Percentiles rank a stretch among this genome's conserved stretches.
Evolutionary conservation across 1,140 invertebrate genomes (phyloP).

Genomic region (Atta texana): DNA sequence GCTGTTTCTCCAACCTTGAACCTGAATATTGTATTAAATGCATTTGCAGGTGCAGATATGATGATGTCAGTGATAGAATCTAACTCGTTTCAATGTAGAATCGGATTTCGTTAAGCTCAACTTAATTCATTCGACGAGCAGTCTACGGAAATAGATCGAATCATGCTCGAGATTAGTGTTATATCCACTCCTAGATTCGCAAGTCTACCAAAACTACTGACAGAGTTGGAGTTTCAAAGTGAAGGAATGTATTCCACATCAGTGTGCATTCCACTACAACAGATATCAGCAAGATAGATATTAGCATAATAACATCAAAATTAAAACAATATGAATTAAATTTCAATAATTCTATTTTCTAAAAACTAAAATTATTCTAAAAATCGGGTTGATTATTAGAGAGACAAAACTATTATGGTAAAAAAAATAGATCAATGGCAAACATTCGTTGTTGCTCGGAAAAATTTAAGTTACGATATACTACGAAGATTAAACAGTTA

Average conservation of each 20-base stretch:
- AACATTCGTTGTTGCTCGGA: background rate
- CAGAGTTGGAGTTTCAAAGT: constrained; percentile 25
- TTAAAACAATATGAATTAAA: background rate
- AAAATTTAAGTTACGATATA: background rate
- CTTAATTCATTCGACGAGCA: constrained; percentile 25
- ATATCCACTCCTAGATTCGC: background rate
- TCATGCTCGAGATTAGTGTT: constrained; percentile 38
- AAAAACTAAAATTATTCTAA: background rate
- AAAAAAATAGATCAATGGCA: background rate
- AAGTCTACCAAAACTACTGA: constrained; percentile 11
- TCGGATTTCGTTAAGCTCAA: constrained; percentile 32
- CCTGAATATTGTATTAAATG: background rate
- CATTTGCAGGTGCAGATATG: background rate
- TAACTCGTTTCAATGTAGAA: background rate
- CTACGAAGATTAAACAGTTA: background rate
- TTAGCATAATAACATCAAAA: constrained; percentile 12
- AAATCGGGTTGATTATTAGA: background rate
- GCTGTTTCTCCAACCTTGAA: background rate
- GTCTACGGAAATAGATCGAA: constrained; percentile 15
- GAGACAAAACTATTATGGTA: too few relatives aligned
- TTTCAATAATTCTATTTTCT: background rate
- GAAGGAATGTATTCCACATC: background rate
- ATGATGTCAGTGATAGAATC: background rate
- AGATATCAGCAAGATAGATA: background rate
- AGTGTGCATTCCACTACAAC: constrained; percentile 1